These are phyloP conservation scores for Gouania willdenowi DNA, from an alignment of 2,797 vertebrate genomes.

Conservation along the genomic window DNA sequence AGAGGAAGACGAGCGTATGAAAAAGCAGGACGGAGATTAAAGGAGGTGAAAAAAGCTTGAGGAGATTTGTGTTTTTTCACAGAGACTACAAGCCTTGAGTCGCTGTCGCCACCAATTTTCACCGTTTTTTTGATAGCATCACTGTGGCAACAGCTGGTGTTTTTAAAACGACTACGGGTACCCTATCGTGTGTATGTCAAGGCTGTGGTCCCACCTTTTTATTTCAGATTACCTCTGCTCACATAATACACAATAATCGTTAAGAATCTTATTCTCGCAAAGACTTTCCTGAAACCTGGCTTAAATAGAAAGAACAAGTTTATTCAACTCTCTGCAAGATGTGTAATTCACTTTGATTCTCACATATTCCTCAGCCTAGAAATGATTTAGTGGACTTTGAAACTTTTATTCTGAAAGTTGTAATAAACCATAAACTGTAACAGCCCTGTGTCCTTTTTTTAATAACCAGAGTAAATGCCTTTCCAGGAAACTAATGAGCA, in stretches of 20 bases:
- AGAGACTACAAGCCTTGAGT: slow-evolving; percentile 44
- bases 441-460: background rate
- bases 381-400: slow-evolving; percentile 2
- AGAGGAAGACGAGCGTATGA: slow-evolving; percentile 30
- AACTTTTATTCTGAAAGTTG: slow-evolving; percentile 6
- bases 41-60: slow-evolving; percentile 49
- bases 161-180: slow-evolving; percentile 14
- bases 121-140: slow-evolving; percentile 46
- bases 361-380: background rate
- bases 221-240: background rate
- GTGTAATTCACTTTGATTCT: slow-evolving; percentile 2
- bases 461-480: slow-evolving; percentile 1
- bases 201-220: background rate
- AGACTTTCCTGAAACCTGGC: background rate
- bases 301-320: background rate
- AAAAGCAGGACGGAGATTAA: slow-evolving; percentile 48
- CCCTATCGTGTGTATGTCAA: slow-evolving; percentile 24
- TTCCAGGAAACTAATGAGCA: slow-evolving; percentile 30
- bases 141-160: slow-evolving; percentile 41
- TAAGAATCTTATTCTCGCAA: background rate
- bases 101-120: slow-evolving; percentile 3
- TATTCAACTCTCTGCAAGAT: background rate
- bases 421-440: background rate
- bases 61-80: slow-evolving; percentile 44
- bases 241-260: slow-evolving; percentile 2